These are phyloP conservation scores for Drosophila jambulina DNA, from an alignment of 1,140 invertebrate species.

Conservation along the genomic window DNA sequence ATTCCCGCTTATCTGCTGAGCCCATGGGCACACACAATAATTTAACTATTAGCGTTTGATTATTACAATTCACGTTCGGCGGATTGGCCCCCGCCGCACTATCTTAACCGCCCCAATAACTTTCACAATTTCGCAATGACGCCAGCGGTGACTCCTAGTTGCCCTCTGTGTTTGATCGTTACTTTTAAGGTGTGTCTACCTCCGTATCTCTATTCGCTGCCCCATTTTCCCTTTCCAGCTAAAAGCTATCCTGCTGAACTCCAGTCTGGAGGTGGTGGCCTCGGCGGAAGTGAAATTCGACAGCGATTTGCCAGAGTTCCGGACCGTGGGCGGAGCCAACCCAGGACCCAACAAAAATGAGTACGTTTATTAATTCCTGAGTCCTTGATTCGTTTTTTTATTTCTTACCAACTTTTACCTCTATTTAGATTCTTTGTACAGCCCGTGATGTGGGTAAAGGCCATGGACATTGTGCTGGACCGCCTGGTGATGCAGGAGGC, in stretches of 20 bases:
- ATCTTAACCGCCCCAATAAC: slow-evolving; percentile 42
- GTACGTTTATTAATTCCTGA: slow-evolving; percentile 31
- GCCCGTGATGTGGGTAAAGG: slow-evolving; percentile 97
- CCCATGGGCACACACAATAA: slow-evolving; percentile 1
- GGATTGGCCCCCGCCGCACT: slow-evolving; percentile 26
- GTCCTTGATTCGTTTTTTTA: not conserved
- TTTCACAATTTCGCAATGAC: slow-evolving; percentile 48
- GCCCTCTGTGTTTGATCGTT: slow-evolving; percentile 70
- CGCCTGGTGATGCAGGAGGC: slow-evolving; percentile 92
- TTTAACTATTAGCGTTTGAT: slow-evolving; percentile 32
- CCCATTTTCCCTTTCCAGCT: slow-evolving; percentile 88
- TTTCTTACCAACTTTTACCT: not conserved
- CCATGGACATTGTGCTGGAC: slow-evolving; percentile 96
- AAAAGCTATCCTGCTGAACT: slow-evolving; percentile 94
- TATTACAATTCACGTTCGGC: slow-evolving; percentile 23
- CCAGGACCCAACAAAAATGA: slow-evolving; percentile 87
- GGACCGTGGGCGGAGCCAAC: slow-evolving; percentile 77
- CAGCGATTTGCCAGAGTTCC: slow-evolving; percentile 94
- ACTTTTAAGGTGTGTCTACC: slow-evolving; percentile 67
- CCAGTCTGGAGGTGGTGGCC: slow-evolving; percentile 90
- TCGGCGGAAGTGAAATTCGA: slow-evolving; percentile 95
- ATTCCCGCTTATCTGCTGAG: slow-evolving; percentile 27
- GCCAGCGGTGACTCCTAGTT: slow-evolving; percentile 53
- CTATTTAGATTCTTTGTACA: slow-evolving; percentile 87
- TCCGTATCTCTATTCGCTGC: slow-evolving; percentile 18